Evolutionary conservation across 2,113 vertebrate genomes (phyloP).

Genomic region (Theropithecus gelada): DNA sequence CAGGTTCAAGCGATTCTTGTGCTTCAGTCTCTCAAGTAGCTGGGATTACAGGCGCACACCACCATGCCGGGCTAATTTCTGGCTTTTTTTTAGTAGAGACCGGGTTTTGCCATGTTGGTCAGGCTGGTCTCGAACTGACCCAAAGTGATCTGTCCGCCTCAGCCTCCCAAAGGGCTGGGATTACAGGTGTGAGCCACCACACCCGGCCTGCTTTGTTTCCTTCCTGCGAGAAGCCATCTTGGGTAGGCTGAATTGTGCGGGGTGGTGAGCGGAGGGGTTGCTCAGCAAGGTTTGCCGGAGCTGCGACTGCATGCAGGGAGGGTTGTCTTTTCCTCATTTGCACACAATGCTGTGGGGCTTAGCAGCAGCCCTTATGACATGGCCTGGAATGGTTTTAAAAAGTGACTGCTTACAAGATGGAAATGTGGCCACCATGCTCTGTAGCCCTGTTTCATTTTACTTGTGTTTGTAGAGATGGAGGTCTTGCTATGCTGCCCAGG

Average conservation of each 20-base stretch:
- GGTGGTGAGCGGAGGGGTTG: neutral
- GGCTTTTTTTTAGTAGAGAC: too few species aligned
- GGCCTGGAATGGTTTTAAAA: neutral
- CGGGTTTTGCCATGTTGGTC: too few species aligned
- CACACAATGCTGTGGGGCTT: neutral
- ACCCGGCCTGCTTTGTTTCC: neutral
- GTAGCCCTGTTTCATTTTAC: neutral
- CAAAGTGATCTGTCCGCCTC: neutral
- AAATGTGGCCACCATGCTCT: neutral
- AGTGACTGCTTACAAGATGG: neutral
- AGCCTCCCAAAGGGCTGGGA: neutral
- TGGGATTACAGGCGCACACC: too few species aligned
- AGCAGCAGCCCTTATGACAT: neutral
- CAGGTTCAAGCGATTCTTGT: too few species aligned
- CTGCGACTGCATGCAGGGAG: neutral
- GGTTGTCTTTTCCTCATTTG: neutral
- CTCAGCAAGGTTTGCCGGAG: constrained; percentile 24
- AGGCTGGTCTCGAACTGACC: neutral
- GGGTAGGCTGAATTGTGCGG: neutral
- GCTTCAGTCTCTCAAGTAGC: too few species aligned
- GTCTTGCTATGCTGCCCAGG: too few species aligned
- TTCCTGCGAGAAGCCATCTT: neutral
- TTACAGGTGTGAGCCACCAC: neutral
- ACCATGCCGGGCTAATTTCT: too few species aligned
- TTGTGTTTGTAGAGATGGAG: too few species aligned